Evolutionary conservation across 2,797 vertebrate genomes (phyloP).

Genomic region (Lophura swinhoii): DNA sequence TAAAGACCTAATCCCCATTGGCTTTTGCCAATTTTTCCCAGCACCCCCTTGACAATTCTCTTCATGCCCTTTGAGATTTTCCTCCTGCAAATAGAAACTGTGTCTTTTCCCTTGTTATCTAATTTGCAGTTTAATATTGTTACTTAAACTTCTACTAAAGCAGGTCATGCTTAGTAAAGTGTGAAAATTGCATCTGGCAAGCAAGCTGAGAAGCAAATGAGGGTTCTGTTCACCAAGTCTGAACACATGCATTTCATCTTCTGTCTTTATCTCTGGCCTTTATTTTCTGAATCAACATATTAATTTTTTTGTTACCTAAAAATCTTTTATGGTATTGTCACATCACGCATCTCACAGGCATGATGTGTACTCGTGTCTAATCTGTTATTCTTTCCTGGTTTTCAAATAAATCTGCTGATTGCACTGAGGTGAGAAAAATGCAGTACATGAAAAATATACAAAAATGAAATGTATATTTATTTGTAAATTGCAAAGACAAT

Average conservation of each 20-base stretch:
- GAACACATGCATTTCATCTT: conserved; percentile 7
- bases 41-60: neutral
- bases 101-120: conserved; percentile 24
- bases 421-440: neutral
- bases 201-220: conserved; percentile 64
- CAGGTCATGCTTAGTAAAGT: conserved; percentile 66
- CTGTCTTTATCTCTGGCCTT: neutral
- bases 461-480: neutral
- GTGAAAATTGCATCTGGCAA: conserved; percentile 67
- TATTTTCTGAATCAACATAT: neutral
- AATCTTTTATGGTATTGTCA: neutral
- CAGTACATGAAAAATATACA: neutral
- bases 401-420: neutral
- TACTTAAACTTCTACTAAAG: conserved; percentile 50
- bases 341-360: neutral
- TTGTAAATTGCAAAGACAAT: neutral
- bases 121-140: conserved; percentile 45
- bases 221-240: conserved; percentile 37
- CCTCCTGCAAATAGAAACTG: conserved; percentile 41
- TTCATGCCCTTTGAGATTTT: conserved; percentile 10
- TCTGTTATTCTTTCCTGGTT: neutral
- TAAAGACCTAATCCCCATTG: neutral
- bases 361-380: neutral
- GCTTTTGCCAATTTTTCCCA: conserved; percentile 29
- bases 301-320: neutral